Evolutionary conservation across 2,113 vertebrate genomes (phyloP), one percentile per base, ranked within the genome.

Genomic region (Mus spicilegus): DNA sequence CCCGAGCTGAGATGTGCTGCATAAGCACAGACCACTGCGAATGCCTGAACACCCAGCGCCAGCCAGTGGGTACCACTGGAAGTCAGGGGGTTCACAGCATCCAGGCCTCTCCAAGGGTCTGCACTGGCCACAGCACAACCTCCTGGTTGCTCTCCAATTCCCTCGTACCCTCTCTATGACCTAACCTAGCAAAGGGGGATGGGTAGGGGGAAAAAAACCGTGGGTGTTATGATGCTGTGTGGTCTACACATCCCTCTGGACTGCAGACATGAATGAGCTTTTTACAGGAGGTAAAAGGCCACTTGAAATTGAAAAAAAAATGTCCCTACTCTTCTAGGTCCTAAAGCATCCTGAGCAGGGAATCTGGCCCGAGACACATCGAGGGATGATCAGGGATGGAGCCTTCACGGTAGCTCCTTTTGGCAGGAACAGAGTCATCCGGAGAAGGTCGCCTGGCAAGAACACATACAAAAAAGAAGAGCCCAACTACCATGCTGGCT

Each of bases 211-310:
- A 90, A 90, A 42, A 63, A 30, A 7, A 17, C 28, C 28, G 77
- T 5, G 26, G 39, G 10, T 4, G 56, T 11, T 0, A 1, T 4
- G 58, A 33, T 46, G 84, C 80, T 91, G 89, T 61, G 72, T 20
- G 90, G 94, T 84, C 26, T n/a, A 86, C 76, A n/a, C 4, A 56
- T 9, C 85, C 91, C 90, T 93, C 24, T 70, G 95, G 73, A 89
- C 46, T 56, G 91, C 61, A 75, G 69, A 94, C 75, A 24, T 69
- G 93, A 95, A 93, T 49, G 96, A 80, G 49, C 13, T 54, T 91
- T 39, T 6, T 7, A 82, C 14, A 90, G 2, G 10, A 56, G 87
- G 84, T 28, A 82, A 69, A 51, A 13, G 65, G n/a, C 11, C 70
- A 69, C 30, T 90, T 93, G 80, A 95, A 96, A 24, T n/a, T 58